A percentile compares a stretch with the other conserved stretches of the same genome.
Conservation (phyloP, 2,888 invertebrate species). For the Eumerus sabulonum region DNA sequence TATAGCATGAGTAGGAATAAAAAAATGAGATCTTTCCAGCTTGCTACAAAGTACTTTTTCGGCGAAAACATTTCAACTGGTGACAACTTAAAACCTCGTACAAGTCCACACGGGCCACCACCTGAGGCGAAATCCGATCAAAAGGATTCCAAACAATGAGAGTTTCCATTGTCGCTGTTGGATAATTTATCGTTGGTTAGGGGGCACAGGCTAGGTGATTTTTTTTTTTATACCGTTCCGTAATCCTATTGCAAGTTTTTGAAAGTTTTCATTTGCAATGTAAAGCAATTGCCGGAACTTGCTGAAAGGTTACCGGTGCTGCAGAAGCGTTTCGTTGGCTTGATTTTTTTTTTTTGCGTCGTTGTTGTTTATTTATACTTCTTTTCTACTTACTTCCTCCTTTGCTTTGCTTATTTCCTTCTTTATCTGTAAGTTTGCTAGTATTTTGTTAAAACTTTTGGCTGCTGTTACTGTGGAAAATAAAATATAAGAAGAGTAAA, state of each 20-base stretch:
- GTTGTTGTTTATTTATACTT: constrained; percentile 8
- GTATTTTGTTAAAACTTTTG: constrained; percentile 50
- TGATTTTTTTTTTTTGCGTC: constrained; percentile 23
- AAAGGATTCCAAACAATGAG: constrained; percentile 32
- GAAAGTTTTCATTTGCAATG: constrained; percentile 50
- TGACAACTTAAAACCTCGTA: constrained; percentile 21
- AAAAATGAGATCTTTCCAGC: constrained; percentile 2
- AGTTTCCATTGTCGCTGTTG: constrained; percentile 32
- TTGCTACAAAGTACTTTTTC: no score
- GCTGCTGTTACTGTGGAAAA: constrained; percentile 16
- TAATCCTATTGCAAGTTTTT: constrained; percentile 36
- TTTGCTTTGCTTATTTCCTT: neutral
- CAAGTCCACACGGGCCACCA: constrained; percentile 10
- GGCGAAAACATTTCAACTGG: neutral
- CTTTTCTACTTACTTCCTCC: constrained; percentile 2
- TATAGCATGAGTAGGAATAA: no score
- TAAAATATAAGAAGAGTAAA: no score
- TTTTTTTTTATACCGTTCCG: constrained; percentile 19
- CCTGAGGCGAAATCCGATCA: constrained; percentile 21
- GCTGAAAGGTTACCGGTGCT: constrained; percentile 17
- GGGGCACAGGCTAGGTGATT: constrained; percentile 46
- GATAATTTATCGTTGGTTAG: constrained; percentile 44
- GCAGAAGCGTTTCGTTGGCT: constrained; percentile 18
- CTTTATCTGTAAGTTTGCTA: constrained; percentile 18
- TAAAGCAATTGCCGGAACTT: constrained; percentile 38